Evolutionary conservation across 2,888 invertebrate species (phyloP), one percentile per base, ranked within the genome.

Genomic region (Zygothrica quintamaculata): DNA sequence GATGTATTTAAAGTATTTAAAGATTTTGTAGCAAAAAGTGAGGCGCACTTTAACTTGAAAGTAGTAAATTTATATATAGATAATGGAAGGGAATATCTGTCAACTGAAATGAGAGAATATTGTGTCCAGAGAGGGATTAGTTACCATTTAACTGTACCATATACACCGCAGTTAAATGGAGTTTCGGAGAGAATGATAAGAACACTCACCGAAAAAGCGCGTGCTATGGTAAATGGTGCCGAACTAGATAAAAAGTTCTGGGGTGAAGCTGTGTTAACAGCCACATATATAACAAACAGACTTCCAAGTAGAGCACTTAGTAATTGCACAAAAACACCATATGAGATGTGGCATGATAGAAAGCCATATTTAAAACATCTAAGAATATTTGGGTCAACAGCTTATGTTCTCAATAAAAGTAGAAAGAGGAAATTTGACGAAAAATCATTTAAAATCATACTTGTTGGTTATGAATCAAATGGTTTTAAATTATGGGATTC

Each of bases 351-450:
- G 47, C 47, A 47, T 25, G 18, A 56, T 39, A 43, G 13, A 36
- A 43, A 52, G 16, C 52, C 22, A 0, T 11, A 0, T 16, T 53
- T 64, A 11, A 76, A 71, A 58, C 65, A 62, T 65, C 37, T 66
- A 3, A 65, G 46, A 37, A 48, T 73, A 46, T 65, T 68, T 46
- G 64, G 64, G 51, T 62, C 65, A 33, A 69, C 66, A 40, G 66
- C 73, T 22, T 71, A 68, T 36, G 55, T 65, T 1, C 50, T 48
- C 37, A 68, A 69, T 29, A 59, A 60, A 42, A 42, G 11, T 2
- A 64, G 62, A 43, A 69, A 66, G 53, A 31, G 57, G 56, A 71
- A 76, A 39, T 69, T 74, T 61, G 68, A 76, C 58, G 65, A 75
- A 8, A 76, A 74, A 56, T 46, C 39, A 29, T 18, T n/a, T 3